Evolutionary conservation across 2,888 invertebrate species (phyloP).

Genomic region (Rotaria sp.): DNA sequence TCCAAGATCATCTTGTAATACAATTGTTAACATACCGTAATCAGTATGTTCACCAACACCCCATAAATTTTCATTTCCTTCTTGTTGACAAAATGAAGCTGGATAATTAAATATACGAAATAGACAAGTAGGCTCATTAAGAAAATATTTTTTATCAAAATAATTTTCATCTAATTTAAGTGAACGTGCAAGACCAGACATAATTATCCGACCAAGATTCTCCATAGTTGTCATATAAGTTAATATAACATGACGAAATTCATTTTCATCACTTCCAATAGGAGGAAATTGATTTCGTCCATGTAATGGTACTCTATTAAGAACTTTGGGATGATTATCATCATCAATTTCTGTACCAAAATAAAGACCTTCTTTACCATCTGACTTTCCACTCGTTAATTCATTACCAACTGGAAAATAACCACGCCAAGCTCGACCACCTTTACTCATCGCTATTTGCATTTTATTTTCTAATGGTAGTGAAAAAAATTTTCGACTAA

Average conservation of each 20-base stretch:
- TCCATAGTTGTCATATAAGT: conserved; percentile 30
- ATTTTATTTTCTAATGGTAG: conserved; percentile 34
- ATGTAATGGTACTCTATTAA: conserved; percentile 26
- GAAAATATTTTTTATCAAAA: conserved; percentile 34
- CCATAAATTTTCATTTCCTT: conserved; percentile 30
- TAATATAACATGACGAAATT: conserved; percentile 34
- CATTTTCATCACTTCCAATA: background rate
- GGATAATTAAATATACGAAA: conserved; percentile 40
- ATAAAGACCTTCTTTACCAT: conserved; percentile 38
- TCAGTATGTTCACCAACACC: conserved; percentile 40
- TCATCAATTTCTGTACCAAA: conserved; percentile 33
- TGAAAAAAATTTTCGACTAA: conserved; percentile 31
- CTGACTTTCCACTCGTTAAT: conserved; percentile 35
- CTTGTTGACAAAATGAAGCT: background rate
- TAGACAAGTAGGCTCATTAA: conserved; percentile 14
- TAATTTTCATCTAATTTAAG: conserved; percentile 27
- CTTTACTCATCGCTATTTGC: conserved; percentile 34
- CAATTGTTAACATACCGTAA: conserved; percentile 35
- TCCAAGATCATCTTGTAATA: conserved; percentile 34
- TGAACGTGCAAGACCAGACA: conserved; percentile 32
- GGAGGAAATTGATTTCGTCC: conserved; percentile 35
- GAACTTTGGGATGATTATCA: conserved; percentile 5
- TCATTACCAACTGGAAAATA: conserved; percentile 37
- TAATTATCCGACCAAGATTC: conserved; percentile 27
- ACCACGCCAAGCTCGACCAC: conserved; percentile 38